A percentile compares a stretch with the other conserved stretches of the same genome.
Conservation (phyloP, 2,113 vertebrate species). For the Lethenteron camtschaticum region DNA sequence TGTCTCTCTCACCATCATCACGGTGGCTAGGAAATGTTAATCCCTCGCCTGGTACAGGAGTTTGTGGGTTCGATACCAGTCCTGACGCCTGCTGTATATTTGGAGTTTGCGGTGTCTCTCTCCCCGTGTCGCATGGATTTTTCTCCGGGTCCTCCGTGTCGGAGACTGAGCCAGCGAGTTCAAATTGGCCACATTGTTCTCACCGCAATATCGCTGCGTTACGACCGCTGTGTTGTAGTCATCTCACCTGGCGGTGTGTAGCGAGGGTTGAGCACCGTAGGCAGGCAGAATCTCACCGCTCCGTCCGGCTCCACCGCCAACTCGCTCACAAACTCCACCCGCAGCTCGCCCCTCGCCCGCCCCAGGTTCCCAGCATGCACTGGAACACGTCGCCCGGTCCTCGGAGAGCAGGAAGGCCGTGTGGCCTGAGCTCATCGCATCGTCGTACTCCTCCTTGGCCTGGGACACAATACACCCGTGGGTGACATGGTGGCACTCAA, state of each 20-base stretch:
- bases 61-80: too few relatives aligned
- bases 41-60: too few relatives aligned
- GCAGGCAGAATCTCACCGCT: constrained; percentile 35
- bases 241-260: constrained; percentile 27
- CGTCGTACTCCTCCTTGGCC: constrained; percentile 22
- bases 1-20: too few relatives aligned
- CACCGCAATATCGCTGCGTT: too few relatives aligned
- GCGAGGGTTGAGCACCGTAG: constrained; percentile 35
- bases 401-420: constrained; percentile 40
- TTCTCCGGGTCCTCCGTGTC: too few relatives aligned
- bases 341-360: constrained; percentile 27
- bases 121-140: too few relatives aligned
- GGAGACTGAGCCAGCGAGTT: too few relatives aligned
- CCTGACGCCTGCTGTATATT: too few relatives aligned
- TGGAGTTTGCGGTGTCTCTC: too few relatives aligned
- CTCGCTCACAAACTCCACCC: constrained; percentile 35
- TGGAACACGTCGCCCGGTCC: constrained; percentile 32
- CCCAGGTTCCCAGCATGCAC: constrained; percentile 35
- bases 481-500: too few relatives aligned
- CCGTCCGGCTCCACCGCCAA: constrained; percentile 33
- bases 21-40: too few relatives aligned
- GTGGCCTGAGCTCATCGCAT: constrained; percentile 30
- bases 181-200: too few relatives aligned
- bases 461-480: background rate
- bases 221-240: background rate